Evolutionary conservation across 2,888 invertebrate genomes (phyloP).

Genomic region (Pseudoips prasinana): DNA sequence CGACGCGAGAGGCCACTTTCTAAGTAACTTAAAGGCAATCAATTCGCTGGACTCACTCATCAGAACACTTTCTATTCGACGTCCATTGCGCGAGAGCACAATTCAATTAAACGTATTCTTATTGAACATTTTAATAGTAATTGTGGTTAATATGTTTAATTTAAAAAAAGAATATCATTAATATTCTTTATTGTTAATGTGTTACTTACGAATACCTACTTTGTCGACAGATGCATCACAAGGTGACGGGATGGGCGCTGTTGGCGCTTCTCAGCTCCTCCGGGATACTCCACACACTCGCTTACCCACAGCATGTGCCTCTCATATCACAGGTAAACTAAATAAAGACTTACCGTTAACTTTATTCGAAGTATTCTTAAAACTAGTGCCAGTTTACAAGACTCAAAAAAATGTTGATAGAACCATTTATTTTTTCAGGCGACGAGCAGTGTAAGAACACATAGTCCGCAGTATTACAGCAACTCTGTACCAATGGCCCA

Average conservation of each 20-base stretch:
- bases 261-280: conserved; percentile 86
- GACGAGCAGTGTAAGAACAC: conserved; percentile 71
- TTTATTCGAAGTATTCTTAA: not conserved
- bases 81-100: conserved; percentile 56
- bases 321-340: conserved; percentile 67
- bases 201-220: conserved; percentile 36
- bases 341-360: not conserved
- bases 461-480: conserved; percentile 74
- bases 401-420: no score
- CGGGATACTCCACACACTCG: conserved; percentile 84
- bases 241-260: conserved; percentile 85
- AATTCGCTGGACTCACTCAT: conserved; percentile 75
- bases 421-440: conserved; percentile 57
- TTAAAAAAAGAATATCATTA: not conserved
- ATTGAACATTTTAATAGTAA: not conserved
- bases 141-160: not conserved
- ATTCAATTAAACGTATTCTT: conserved; percentile 49
- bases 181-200: no score
- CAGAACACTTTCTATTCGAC: conserved; percentile 78
- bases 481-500: conserved; percentile 61
- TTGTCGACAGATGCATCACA: conserved; percentile 81
- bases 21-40: conserved; percentile 71
- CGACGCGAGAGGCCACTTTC: conserved; percentile 67
- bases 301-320: conserved; percentile 82
- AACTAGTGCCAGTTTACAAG: no score